Percentiles rank a stretch among this genome's conserved stretches.
These are phyloP conservation scores for Philonicus albiceps DNA, from an alignment of 2,888 invertebrate genomes.

Conservation along the genomic window DNA sequence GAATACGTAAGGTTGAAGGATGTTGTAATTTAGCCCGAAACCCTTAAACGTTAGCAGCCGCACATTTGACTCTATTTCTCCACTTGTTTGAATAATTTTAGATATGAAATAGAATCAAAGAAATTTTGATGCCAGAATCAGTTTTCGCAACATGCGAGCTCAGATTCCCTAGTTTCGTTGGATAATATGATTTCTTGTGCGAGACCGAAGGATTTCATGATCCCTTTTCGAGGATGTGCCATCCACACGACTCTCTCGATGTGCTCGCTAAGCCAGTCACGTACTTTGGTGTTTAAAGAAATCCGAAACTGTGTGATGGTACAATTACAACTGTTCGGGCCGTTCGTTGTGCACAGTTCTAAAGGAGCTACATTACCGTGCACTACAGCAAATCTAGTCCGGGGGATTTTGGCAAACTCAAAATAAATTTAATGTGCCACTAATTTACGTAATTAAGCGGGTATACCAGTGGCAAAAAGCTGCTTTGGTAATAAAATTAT, in stretches of 20 bases:
- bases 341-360: not conserved
- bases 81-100: constrained; percentile 19
- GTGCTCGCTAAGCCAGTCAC: constrained; percentile 28
- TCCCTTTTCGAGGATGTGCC: constrained; percentile 3
- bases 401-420: constrained; percentile 31
- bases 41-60: not conserved
- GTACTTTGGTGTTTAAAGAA: constrained; percentile 35
- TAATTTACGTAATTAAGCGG: constrained; percentile 39
- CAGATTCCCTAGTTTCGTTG: not conserved
- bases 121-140: constrained; percentile 6
- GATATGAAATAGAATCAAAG: constrained; percentile 22
- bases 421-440: constrained; percentile 39
- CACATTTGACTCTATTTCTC: not conserved
- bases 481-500: constrained; percentile 37
- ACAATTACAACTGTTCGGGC: constrained; percentile 20
- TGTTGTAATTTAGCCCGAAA: not conserved
- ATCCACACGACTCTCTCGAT: constrained; percentile 11
- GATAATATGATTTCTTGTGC: constrained; percentile 14
- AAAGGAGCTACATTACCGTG: not conserved
- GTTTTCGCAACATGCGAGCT: not conserved
- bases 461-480: constrained; percentile 33
- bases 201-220: constrained; percentile 13
- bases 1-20: not conserved
- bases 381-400: constrained; percentile 9
- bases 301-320: constrained; percentile 35